Base-by-base conservation (phyloP, 2,113 vertebrate genomes). In the Brachirus orientalis region DNA sequence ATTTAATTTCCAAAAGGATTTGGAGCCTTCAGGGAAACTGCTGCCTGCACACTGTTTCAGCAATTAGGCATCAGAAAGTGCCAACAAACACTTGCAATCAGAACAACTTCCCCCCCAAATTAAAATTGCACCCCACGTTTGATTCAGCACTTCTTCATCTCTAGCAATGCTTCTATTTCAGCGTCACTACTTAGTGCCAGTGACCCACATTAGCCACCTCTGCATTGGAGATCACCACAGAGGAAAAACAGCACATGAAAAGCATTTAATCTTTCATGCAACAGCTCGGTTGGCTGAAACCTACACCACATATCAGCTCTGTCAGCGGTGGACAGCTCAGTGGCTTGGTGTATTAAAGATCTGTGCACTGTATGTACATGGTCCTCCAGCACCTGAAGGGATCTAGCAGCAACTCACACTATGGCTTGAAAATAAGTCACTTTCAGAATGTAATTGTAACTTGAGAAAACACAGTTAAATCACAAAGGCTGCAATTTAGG, bases 141-240 rank as follows among this genome's bases (percentile, higher is more conserved):
- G 59, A 75, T 76, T 72, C 63, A 79, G 80, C 75, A 72, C 53
- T 79, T 59, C 64, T 44, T 50, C 48, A 50, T 22, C 54, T 59
- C 33, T 54, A 48, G 41, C 41, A 12, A 6, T 19, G 50, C 59
- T 69, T 61, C 44, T 46, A 50, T 60, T 69, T 61, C 48, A 19
- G 19, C 45, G 57, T 59, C 37, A 50, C 22, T 35, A 6, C 45
- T 46, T 17, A 18, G 62, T 71, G 56, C 67, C 47, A 64, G 41
- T 14, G 37, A 68, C 59, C 77, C 40, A 63, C 45, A 72, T 67
- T 61, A 75, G 58, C 75, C 43, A 54, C 35, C 65, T 73, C 69
- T 65, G 64, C 20, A 28, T 51, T 36, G 43, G 53, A 55, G 35
- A 51, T 46, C 57, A 17, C 47, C 62, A 40, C 36, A n/a, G 44